Base-by-base conservation (phyloP, 2,113 vertebrate genomes). In the Boulengeromyrus knoepffleri region DNA sequence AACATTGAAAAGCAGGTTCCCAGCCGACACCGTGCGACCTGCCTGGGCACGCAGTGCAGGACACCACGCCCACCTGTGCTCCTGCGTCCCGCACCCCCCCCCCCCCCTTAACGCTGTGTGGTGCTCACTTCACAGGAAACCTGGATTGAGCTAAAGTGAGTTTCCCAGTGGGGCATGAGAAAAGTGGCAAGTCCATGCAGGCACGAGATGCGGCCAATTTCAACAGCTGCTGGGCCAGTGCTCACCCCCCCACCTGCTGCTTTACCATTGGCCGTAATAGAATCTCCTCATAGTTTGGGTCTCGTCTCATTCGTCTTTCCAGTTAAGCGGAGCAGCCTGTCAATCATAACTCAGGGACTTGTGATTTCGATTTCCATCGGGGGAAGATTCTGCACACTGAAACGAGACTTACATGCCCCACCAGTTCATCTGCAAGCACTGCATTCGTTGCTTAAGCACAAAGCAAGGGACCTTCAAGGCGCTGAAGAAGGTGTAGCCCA, bases 401-500 rank as follows among this genome's bases (percentile, higher is more conserved):
- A 12, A 4, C 8, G 27, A 27, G 4, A 94, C 95, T 94, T 90
- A 96, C 95, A 92, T 95, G n/a, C 94, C 95, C 90, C 95, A 96
- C 96, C 95, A 96, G 92, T 94, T 95, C 24, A 95, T 95, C 91
- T 94, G 36, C 0, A 94, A 52, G 0, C 98, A 98, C 77, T 96
- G 94, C 85, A 96, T 93, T 3, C 85, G 92, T 39, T 96, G 92
- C 77, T 96, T 94, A 92, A 98, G 94, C 91, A 95, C 92, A 5
- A 98, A 99, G 94, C 98, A 98, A 1, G 97, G 96, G 89, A 96
- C 93, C 91, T 97, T 96, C 90, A 99, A 93, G 92, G 98, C 50
- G 52, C 97, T 96, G 90, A 98, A 99, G 94, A 97, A 98, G 47
- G 96, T 96, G 85, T 96, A 89, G 0, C 97, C 98, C 62, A 98